Evolutionary conservation across 2,113 vertebrate genomes (phyloP).

Genomic region (Setophaga kirtlandii): DNA sequence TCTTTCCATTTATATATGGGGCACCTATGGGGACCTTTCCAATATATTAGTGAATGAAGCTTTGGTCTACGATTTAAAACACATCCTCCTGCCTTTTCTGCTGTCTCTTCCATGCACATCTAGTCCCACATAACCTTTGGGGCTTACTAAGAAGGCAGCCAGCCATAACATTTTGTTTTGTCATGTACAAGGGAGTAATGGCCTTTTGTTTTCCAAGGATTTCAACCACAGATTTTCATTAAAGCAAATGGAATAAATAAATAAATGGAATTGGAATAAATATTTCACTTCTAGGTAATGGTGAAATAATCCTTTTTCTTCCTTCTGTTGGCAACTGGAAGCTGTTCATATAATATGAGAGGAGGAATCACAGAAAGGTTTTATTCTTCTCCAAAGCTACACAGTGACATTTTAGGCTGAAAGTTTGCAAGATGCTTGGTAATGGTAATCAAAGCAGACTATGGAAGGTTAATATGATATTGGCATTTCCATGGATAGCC

Average conservation of each 20-base stretch:
- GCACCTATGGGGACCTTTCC: background rate
- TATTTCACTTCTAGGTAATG: background rate
- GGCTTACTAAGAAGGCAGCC: background rate
- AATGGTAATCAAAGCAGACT: background rate
- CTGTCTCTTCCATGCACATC: background rate
- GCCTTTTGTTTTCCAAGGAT: background rate
- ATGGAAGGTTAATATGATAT: background rate
- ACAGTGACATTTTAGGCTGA: background rate
- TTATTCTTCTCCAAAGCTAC: background rate
- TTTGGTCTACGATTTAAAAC: background rate
- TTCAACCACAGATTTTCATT: background rate
- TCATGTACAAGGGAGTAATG: background rate
- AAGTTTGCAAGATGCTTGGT: background rate
- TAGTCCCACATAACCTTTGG: background rate
- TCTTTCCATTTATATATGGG: background rate
- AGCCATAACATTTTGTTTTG: background rate
- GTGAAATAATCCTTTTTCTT: background rate
- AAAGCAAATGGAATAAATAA: background rate
- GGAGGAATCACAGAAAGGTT: background rate
- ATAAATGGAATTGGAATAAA: background rate
- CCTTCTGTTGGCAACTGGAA: fast-evolving
- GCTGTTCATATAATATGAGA: background rate
- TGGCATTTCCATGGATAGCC: background rate
- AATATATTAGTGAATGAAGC: background rate
- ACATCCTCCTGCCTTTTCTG: background rate